phyloP scores from a whole-genome alignment of 2,888 invertebrate species.

The Phasia obesa region DNA sequence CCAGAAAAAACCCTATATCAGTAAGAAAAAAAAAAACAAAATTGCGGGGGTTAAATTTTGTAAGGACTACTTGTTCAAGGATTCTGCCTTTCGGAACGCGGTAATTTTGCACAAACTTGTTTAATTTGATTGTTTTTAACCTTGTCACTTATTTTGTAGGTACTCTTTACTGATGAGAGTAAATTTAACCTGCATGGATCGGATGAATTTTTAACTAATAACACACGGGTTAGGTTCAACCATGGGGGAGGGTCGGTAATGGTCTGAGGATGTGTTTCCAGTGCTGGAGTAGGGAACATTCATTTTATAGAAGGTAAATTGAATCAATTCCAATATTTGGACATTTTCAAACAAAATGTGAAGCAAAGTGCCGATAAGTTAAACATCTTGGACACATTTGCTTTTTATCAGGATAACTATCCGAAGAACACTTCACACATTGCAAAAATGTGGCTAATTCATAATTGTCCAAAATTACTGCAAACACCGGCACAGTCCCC shows the following conservation, averaged over 20 bases:
- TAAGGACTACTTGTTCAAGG: no score
- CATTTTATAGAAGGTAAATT: not conserved
- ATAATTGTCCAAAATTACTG: slow-evolving; percentile 26
- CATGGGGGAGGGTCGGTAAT: slow-evolving; percentile 3
- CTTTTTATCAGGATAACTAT: slow-evolving; percentile 7
- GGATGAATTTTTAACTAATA: slow-evolving; percentile 7
- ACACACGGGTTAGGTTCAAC: not conserved
- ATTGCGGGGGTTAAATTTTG: no score
- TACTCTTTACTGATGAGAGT: not conserved
- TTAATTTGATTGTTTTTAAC: no score
- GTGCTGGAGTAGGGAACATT: slow-evolving; percentile 1
- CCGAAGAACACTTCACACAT: slow-evolving; percentile 14
- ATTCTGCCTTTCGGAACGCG: no score
- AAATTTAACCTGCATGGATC: not conserved
- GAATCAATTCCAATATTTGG: slow-evolving; percentile 7
- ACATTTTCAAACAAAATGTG: no score
- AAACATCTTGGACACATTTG: slow-evolving; percentile 12
- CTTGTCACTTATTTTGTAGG: no score
- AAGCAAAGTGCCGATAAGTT: not conserved
- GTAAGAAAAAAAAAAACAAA: no score
- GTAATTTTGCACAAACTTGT: no score
- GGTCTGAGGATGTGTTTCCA: slow-evolving; percentile 15
- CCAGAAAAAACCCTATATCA: no score
- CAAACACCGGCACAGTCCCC: slow-evolving; percentile 20
- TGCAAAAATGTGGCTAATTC: slow-evolving; percentile 6